Evolutionary conservation across 2,888 invertebrate genomes (phyloP).

Genomic region (Augiades crinisus): DNA sequence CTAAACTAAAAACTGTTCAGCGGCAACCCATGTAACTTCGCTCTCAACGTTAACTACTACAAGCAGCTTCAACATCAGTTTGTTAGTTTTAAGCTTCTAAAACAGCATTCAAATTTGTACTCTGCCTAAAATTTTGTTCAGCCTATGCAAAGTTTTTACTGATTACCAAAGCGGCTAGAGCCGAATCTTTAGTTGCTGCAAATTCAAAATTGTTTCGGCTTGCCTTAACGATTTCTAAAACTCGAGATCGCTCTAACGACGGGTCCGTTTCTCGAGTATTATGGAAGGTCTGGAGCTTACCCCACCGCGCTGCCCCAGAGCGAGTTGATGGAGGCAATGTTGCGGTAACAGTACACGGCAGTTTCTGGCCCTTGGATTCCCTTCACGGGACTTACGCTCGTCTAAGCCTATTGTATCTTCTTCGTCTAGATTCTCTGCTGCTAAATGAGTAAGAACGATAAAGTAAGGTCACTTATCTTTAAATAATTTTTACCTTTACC

Average conservation of each 20-base stretch:
- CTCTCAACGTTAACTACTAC: neutral
- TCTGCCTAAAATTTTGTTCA: constrained; percentile 1
- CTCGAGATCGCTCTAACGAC: neutral
- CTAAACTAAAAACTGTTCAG: neutral
- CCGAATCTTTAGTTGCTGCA: constrained; percentile 1
- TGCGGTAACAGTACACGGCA: neutral
- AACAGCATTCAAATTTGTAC: constrained; percentile 9
- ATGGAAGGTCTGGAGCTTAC: neutral
- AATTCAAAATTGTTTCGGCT: constrained; percentile 7
- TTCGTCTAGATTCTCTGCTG: constrained; percentile 14
- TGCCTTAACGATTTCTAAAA: constrained; percentile 13
- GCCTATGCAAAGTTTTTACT: constrained; percentile 5
- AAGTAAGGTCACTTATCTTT: constrained; percentile 25
- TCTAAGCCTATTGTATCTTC: constrained; percentile 10
- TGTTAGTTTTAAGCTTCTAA: constrained; percentile 3
- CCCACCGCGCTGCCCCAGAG: constrained; percentile 18
- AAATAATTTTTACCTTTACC: constrained; percentile 44
- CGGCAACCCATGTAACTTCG: neutral
- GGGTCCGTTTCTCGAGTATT: neutral
- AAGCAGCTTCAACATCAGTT: neutral
- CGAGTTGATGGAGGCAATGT: constrained; percentile 9
- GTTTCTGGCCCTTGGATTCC: neutral
- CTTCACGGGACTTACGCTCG: neutral
- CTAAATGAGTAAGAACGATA: constrained; percentile 16
- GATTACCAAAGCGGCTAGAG: neutral